These are phyloP conservation scores for Heliconius eleuchia DNA, from an alignment of 1,140 invertebrate species.

Conservation along the genomic window DNA sequence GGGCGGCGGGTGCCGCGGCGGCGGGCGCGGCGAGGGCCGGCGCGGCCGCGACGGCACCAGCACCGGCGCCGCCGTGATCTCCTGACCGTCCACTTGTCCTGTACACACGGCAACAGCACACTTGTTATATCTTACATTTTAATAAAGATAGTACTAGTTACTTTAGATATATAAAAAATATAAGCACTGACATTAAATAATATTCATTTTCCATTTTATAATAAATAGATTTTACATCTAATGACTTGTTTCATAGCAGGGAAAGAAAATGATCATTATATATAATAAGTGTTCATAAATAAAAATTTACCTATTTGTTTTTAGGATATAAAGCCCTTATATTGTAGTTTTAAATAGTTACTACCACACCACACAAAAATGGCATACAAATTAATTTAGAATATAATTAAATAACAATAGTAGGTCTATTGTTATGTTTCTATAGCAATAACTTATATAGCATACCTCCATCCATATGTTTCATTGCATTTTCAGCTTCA, in stretches of 20 bases:
- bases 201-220: too few species aligned
- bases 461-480: constrained; percentile 96
- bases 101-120: constrained; percentile 26
- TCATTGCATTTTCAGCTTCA: constrained; percentile 98
- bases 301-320: too few species aligned
- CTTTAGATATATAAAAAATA: too few species aligned
- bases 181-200: too few species aligned
- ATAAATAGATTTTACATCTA: too few species aligned
- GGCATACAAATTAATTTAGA: too few species aligned
- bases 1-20: constrained; percentile 80
- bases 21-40: constrained; percentile 35
- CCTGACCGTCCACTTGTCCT: constrained; percentile 94
- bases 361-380: too few species aligned
- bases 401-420: neutral
- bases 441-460: neutral
- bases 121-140: neutral
- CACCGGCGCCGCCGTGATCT: constrained; percentile 96
- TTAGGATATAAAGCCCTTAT: too few species aligned
- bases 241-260: too few species aligned
- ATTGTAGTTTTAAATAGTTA: too few species aligned
- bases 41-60: constrained; percentile 88
- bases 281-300: too few species aligned
- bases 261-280: too few species aligned
- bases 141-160: neutral
- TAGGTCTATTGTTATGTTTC: neutral